Percentiles rank a stretch among this genome's conserved stretches.
These are phyloP conservation scores for Pardosa pseudoannulata DNA, from an alignment of 2,888 invertebrate species.

Conservation along the genomic window DNA sequence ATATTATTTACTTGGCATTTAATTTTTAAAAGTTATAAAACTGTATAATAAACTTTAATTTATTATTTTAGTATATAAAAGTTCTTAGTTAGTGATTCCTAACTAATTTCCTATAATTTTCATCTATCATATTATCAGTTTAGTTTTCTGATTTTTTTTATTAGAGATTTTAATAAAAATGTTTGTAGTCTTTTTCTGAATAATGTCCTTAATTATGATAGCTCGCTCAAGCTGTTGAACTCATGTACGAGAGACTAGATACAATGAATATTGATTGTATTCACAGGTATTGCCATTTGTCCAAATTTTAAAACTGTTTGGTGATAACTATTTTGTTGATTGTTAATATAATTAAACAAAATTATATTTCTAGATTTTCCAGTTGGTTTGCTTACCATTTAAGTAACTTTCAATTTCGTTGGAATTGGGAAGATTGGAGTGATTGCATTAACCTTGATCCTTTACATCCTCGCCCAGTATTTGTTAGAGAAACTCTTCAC, in stretches of 20 bases:
- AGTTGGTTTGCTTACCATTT: constrained; percentile 99
- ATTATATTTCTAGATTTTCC: constrained; percentile 84
- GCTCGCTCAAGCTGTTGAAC: constrained; percentile 97
- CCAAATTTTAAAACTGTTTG: neutral
- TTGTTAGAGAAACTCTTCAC: constrained; percentile 92
- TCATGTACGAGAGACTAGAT: constrained; percentile 95
- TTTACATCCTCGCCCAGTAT: constrained; percentile 95
- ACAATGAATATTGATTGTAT: constrained; percentile 98
- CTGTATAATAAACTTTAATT: no score
- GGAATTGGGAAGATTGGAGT: constrained; percentile 99
- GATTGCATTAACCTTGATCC: constrained; percentile 88
- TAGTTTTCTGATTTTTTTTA: no score
- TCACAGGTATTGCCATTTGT: constrained; percentile 83
- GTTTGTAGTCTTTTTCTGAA: neutral
- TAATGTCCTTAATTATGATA: constrained; percentile 25
- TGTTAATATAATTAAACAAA: neutral
- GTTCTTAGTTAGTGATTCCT: no score
- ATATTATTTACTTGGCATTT: no score
- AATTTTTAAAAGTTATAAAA: no score
- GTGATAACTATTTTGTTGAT: neutral
- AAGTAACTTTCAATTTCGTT: constrained; percentile 99
- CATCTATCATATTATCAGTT: no score
- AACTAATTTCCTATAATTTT: no score
- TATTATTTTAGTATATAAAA: no score
- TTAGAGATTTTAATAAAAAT: no score